These are phyloP conservation scores for Lasioglossum pauxillum DNA, from an alignment of 2,888 invertebrate genomes.

Conservation along the genomic window DNA sequence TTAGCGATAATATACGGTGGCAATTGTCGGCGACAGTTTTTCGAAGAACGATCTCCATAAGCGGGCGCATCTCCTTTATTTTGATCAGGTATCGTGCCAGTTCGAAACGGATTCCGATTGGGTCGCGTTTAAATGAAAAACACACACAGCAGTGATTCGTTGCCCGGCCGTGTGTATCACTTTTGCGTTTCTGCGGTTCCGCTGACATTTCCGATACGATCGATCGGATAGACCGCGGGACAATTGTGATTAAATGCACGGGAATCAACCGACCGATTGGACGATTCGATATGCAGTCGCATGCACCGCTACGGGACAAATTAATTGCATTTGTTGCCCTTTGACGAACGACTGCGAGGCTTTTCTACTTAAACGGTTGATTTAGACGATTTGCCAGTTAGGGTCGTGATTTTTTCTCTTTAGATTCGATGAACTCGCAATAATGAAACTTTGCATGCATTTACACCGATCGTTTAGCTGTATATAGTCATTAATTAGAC, in stretches of 20 bases:
- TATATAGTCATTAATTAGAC: not conserved
- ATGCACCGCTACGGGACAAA: not conserved
- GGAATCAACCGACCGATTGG: not conserved
- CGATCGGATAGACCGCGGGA: not conserved
- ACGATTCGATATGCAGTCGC: not conserved
- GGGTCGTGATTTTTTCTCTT: not conserved
- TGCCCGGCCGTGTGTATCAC: not conserved
- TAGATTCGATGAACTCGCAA: not conserved
- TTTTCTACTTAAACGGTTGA: not conserved
- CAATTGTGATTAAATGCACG: constrained; percentile 1
- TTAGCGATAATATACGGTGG: no score
- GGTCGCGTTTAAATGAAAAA: not conserved
- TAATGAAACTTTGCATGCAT: not conserved
- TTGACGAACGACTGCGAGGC: not conserved
- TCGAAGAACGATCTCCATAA: not conserved
- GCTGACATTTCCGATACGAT: not conserved
- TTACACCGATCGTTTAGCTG: not conserved
- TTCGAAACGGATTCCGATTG: not conserved
- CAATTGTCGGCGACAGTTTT: not conserved
- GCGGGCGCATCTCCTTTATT: not conserved
- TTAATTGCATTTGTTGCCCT: not conserved
- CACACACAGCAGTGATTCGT: not conserved
- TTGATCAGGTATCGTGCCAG: not conserved
- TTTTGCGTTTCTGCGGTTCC: not conserved
- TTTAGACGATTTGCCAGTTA: not conserved